These are phyloP conservation scores for Lasioglossum vierecki DNA, from an alignment of 2,888 invertebrate species.

Conservation along the genomic window DNA sequence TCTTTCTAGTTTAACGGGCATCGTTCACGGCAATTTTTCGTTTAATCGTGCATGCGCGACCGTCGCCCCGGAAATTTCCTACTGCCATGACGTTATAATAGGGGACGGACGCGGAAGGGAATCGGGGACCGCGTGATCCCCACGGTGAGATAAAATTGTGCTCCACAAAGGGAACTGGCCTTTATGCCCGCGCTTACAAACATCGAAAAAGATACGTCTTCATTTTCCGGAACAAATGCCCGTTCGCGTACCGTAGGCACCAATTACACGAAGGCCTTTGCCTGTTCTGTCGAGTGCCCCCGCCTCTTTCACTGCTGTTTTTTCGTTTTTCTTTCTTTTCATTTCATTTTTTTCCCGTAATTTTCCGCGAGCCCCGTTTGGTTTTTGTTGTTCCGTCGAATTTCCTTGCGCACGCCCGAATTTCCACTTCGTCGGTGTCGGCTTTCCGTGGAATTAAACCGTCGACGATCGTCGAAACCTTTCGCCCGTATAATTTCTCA, in stretches of 20 bases:
- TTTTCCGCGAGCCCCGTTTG: slow-evolving; percentile 2
- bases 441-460: slow-evolving; percentile 42
- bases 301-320: not conserved
- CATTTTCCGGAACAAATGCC: slow-evolving; percentile 47
- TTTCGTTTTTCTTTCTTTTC: not conserved
- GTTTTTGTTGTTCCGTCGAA: slow-evolving; percentile 8
- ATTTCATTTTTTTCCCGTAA: not conserved
- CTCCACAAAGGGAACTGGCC: slow-evolving; percentile 32
- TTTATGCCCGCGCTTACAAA: slow-evolving; percentile 45
- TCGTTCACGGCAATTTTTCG: slow-evolving; percentile 58
- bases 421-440: slow-evolving; percentile 21
- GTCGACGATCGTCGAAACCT: slow-evolving; percentile 30
- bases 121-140: slow-evolving; percentile 33
- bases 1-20: not conserved
- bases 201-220: slow-evolving; percentile 56
- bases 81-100: slow-evolving; percentile 41
- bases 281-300: slow-evolving; percentile 18
- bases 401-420: slow-evolving; percentile 7
- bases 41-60: slow-evolving; percentile 57
- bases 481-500: slow-evolving; percentile 6
- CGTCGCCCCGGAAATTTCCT: slow-evolving; percentile 45
- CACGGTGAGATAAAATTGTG: slow-evolving; percentile 54
- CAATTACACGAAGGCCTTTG: slow-evolving; percentile 31
- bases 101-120: slow-evolving; percentile 36
- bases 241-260: slow-evolving; percentile 8